phyloP scores from a whole-genome alignment of 1,140 invertebrate species.

The Pachypeltis micranthus region DNA sequence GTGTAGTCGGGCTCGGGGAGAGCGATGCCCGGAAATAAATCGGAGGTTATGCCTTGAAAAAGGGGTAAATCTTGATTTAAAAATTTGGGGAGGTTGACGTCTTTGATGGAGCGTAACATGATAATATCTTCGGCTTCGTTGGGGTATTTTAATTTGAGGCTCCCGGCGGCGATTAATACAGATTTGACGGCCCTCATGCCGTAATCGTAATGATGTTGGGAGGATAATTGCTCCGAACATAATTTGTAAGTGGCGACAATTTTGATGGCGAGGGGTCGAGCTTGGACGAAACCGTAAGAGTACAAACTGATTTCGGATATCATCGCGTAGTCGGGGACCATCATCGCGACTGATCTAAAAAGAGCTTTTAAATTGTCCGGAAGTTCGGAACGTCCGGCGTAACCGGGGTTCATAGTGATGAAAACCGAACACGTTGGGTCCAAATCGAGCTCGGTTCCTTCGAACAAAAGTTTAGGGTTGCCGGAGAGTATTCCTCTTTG shows the following conservation, averaged over 20 bases:
- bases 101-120: conserved; percentile 76
- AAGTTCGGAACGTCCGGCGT: conserved; percentile 79
- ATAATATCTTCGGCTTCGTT: conserved; percentile 70
- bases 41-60: conserved; percentile 82
- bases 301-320: conserved; percentile 91
- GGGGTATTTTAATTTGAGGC: conserved; percentile 79
- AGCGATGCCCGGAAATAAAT: conserved; percentile 73
- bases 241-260: conserved; percentile 87
- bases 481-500: conserved; percentile 68
- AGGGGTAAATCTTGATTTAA: conserved; percentile 74
- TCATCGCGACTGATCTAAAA: conserved; percentile 94
- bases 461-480: conserved; percentile 63
- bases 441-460: conserved; percentile 74
- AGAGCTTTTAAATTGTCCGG: conserved; percentile 91
- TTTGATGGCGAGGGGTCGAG: conserved; percentile 79
- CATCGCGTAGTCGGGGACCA: conserved; percentile 91
- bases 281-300: conserved; percentile 84
- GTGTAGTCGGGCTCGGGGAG: conserved; percentile 62
- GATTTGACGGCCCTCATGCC: conserved; percentile 86
- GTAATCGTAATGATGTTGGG: conserved; percentile 93
- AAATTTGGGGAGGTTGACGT: conserved; percentile 90
- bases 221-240: conserved; percentile 89
- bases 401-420: conserved; percentile 94
- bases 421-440: conserved; percentile 89
- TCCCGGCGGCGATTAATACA: conserved; percentile 78